A percentile compares a stretch with the other conserved stretches of the same genome.
These are phyloP conservation scores for Choreutis nemorana DNA, from an alignment of 2,888 invertebrate species.

Conservation along the genomic window DNA sequence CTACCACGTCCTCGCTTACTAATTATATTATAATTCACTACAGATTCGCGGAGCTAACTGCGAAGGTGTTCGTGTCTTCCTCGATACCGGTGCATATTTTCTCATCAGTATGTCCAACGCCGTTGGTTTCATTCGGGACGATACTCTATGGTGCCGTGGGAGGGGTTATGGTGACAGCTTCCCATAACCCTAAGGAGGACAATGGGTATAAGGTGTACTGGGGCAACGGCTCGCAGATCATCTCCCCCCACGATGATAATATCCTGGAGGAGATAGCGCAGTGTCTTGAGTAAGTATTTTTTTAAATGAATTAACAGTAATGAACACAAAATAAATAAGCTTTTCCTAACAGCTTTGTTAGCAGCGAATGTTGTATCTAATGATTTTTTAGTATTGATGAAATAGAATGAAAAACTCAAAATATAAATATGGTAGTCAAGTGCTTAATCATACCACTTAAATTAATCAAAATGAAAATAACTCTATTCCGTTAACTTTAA, in stretches of 20 bases:
- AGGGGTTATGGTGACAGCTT: conserved; percentile 95
- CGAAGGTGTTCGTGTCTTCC: conserved; percentile 80
- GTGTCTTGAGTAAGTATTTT: conserved; percentile 68
- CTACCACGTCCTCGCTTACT: too few species aligned
- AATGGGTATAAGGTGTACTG: conserved; percentile 99
- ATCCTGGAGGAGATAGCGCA: conserved; percentile 82
- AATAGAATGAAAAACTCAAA: too few species aligned
- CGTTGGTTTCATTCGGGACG: conserved; percentile 91
- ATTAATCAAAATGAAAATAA: too few species aligned
- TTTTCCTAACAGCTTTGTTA: too few species aligned
- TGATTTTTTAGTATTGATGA: too few species aligned
- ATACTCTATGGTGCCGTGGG: conserved; percentile 76
- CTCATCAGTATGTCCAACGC: conserved; percentile 85
- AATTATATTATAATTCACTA: conserved; percentile 3
- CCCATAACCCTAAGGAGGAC: conserved; percentile 95
- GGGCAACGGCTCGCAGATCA: conserved; percentile 94
- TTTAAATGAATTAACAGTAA: too few species aligned
- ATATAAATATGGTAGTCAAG: too few species aligned
- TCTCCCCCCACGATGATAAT: conserved; percentile 87
- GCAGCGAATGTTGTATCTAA: too few species aligned
- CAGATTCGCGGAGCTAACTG: conserved; percentile 90
- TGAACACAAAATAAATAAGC: too few species aligned
- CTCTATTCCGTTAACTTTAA: too few species aligned
- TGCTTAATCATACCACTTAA: too few species aligned
- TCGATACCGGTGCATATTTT: conserved; percentile 85